These are phyloP conservation scores for Cynocephalus volans DNA, from an alignment of 2,113 vertebrate species.

Conservation along the genomic window DNA sequence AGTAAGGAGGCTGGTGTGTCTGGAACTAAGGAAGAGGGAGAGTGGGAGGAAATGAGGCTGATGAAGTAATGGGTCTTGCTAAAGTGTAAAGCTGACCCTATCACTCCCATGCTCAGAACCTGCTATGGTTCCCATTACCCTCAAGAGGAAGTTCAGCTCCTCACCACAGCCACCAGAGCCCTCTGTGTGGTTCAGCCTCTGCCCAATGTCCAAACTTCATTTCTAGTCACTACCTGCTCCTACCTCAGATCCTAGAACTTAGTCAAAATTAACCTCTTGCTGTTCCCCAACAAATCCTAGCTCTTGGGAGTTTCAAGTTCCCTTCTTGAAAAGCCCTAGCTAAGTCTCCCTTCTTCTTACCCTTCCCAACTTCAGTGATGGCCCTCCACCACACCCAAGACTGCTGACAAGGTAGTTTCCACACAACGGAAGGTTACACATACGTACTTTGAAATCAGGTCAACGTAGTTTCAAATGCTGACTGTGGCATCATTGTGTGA, in stretches of 20 bases:
- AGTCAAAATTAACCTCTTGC: neutral
- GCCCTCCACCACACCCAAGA: neutral
- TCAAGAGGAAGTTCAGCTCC: neutral
- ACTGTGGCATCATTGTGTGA: neutral
- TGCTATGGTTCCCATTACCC: neutral
- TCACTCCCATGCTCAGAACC: neutral
- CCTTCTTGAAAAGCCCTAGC: neutral
- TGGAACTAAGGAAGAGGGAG: neutral
- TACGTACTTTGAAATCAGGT: neutral
- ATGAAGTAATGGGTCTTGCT: neutral
- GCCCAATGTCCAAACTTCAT: neutral
- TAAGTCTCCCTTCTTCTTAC: neutral
- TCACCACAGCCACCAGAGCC: neutral
- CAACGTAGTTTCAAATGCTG: neutral
- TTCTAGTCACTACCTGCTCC: neutral
- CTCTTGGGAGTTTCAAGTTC: neutral
- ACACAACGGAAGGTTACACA: neutral
- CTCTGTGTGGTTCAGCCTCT: neutral
- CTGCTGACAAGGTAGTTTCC: neutral
- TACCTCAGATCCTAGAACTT: neutral
- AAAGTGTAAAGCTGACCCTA: neutral
- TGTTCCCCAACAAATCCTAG: neutral
- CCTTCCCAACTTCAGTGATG: neutral
- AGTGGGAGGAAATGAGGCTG: neutral
- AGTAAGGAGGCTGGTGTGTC: neutral